Base-by-base conservation (phyloP, 2,888 invertebrate species). In the Rotaria macrura region DNA sequence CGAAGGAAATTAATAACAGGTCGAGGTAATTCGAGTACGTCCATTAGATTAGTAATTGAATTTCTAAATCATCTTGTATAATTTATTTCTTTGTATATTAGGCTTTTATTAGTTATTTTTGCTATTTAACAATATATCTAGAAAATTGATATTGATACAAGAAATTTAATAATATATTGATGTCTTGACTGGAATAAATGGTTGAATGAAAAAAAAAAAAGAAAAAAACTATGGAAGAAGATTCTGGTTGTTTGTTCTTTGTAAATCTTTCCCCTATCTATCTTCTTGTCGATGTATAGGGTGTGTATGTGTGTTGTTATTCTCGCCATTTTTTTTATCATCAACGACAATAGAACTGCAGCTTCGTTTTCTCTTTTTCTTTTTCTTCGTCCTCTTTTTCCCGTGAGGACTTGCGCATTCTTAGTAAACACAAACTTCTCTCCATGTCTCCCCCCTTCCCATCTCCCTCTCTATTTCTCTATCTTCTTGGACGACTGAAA, bases 1-100 rank as follows among this genome's bases (percentile, higher is more conserved):
- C 86, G 79, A 79, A 86, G 57, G 49, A 86, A 86, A 84, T 86
- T 85, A 49, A 86, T 86, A n/a, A 86, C 86, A 34, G 86, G 86
- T 34, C 85, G 52, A 38, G 86, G 86, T 47, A 86, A 83, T 79
- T 86, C 86, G 10, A 86, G 43, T 72, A 86, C 85, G 49, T 86
- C 86, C 86, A 86, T 86, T 47, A 65, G 29, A 29, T 65, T 34
- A 34, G 38, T 34, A 20, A 65, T 65, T 65, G 0, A 65, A 20
- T 34, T 34, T 20, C 65, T 65, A 65, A 34, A 29, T 65, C 65
- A 65, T 65, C 38, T 65, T 65, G 5, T 34, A 65, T 34, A 34
- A 29, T n/a, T 57, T 57, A 7, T 34, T 65, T 65, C 34, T 34
- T 29, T 65, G 47, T 47, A 1, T 47, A 7, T 43, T 43, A 10